Conservation (phyloP, 2,113 vertebrate species). For the Arizona elegans region DNA sequence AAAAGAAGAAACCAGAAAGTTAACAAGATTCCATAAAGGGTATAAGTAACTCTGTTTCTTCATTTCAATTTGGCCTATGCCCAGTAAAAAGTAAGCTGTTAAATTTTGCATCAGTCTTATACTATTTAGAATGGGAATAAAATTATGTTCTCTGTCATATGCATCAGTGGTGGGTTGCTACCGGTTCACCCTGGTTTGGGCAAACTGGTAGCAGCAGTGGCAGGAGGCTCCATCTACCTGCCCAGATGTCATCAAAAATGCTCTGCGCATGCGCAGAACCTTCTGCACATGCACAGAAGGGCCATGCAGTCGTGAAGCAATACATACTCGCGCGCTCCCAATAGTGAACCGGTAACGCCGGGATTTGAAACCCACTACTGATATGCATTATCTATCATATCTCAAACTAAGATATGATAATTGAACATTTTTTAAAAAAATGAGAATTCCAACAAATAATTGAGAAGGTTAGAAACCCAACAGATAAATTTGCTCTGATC, state of each 20-base stretch:
- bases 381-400: background rate
- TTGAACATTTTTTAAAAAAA: background rate
- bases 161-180: too few relatives aligned
- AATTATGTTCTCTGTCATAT: background rate
- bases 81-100: background rate
- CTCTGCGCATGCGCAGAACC: too few relatives aligned
- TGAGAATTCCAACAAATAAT: background rate
- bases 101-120: background rate
- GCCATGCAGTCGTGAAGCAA: too few relatives aligned
- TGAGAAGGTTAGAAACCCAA: background rate
- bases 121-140: background rate
- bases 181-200: too few relatives aligned
- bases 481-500: background rate
- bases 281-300: too few relatives aligned
- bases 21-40: background rate
- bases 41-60: background rate
- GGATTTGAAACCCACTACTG: too few relatives aligned
- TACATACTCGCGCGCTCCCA: too few relatives aligned
- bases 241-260: too few relatives aligned
- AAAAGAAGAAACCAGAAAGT: background rate
- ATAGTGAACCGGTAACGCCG: too few relatives aligned
- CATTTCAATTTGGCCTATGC: background rate
- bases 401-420: background rate
- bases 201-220: too few relatives aligned
- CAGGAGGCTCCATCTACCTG: too few relatives aligned